Base-by-base conservation (phyloP, 1,140 invertebrate genomes). In the Armadillidium nasatum region DNA sequence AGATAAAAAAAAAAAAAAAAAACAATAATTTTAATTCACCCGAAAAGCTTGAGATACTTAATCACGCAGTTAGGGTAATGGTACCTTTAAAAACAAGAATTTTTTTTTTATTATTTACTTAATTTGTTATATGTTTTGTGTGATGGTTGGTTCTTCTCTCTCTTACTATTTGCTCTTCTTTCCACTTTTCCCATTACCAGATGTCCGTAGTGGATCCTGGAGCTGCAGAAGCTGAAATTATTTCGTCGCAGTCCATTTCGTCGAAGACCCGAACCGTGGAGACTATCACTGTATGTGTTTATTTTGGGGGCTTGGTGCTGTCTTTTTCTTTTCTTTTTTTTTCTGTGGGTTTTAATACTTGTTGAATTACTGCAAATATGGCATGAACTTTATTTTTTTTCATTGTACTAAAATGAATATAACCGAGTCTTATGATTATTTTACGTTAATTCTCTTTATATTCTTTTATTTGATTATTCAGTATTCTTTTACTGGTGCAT, bases 181-280 rank as follows among this genome's bases (percentile, higher is more conserved):
- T 60, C 3, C 50, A 60, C 50, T 19, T 19, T 19, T 15, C 50
- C 19, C 50, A 50, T 69, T 76, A 45, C 43, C 74, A 81, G 79
- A 72, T 76, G 66, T 79, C 79, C n/a, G 79, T 83, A 79, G 82
- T 85, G 70, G 88, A 88, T 74, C 88, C 86, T 44, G 88, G 89
- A 73, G 88, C 83, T 82, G 87, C 87, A 46, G 90, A 83, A 11
- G 79, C 80, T 13, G 82, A 94, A 86, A 92, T 95, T 79, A 90
- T 94, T 77, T 93, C 91, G 80, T 91, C 92, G 50, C 93, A 96
- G 86, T 95, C 94, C 73, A 94, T 97, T 84, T 96, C 94, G 83
- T 95, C 93, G 83, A 96, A 96, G 88, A 96, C 94, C 67, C 89
- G 95, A 83, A 97, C 95, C 81, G 94, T 98, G 72, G 95, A 98